Evolutionary conservation across 2,888 invertebrate genomes (phyloP).

Genomic region (Schizaphis graminum): DNA sequence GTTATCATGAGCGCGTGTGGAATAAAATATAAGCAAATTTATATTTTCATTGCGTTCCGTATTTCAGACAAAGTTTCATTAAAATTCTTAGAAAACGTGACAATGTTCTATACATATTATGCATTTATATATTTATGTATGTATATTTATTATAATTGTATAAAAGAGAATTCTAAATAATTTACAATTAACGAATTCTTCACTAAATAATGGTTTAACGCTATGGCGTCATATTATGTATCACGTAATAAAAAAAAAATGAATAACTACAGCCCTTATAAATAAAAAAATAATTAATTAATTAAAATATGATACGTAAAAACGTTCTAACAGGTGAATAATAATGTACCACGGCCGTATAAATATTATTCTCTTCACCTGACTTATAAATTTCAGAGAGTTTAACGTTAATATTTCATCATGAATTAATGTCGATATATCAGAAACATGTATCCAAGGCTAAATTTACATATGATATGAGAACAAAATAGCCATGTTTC

Average conservation of each 20-base stretch:
- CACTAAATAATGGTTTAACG: background rate
- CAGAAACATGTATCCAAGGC: background rate
- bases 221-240: background rate
- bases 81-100: slow-evolving; percentile 3
- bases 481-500: background rate
- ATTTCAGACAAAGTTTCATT: slow-evolving; percentile 31
- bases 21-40: slow-evolving; percentile 29
- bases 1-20: background rate
- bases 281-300: background rate
- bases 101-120: background rate
- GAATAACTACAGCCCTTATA: background rate
- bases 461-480: background rate
- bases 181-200: slow-evolving; percentile 15
- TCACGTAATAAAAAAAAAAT: background rate
- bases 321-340: background rate
- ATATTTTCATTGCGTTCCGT: background rate
- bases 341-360: background rate
- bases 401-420: background rate
- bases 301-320: background rate
- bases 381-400: background rate
- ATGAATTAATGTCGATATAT: background rate
- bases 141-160: background rate
- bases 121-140: background rate
- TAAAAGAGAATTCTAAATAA: background rate
- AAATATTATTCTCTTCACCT: background rate